phyloP scores from a whole-genome alignment of 2,113 vertebrate species.

The Centrocercus urophasianus region DNA sequence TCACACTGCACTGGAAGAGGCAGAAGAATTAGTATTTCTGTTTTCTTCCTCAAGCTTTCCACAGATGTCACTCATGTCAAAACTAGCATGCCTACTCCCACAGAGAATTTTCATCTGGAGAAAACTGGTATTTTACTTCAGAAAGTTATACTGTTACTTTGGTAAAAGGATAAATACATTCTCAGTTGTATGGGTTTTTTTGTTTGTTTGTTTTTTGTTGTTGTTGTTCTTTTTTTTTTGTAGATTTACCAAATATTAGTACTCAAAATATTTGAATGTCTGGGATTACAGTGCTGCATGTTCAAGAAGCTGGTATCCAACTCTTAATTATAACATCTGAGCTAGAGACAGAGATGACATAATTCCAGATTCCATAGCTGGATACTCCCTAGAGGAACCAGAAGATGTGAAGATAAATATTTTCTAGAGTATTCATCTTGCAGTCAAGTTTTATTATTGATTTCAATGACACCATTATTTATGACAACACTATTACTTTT shows the following conservation, averaged over 20 bases:
- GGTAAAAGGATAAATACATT: neutral
- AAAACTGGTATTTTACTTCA: neutral
- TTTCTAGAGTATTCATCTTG: neutral
- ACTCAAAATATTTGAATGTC: neutral
- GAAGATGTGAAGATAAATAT: neutral
- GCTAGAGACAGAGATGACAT: neutral
- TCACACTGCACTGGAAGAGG: neutral
- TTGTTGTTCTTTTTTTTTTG: neutral
- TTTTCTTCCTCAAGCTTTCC: neutral
- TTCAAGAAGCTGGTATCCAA: neutral
- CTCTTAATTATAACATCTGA: neutral
- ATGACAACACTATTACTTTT: neutral
- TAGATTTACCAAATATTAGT: neutral
- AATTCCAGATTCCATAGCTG: neutral
- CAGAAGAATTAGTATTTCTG: neutral
- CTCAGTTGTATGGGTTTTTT: too few species aligned
- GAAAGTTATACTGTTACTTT: neutral
- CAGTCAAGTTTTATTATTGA: neutral
- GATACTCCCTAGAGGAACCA: neutral
- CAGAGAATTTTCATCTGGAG: neutral
- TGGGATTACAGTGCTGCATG: neutral
- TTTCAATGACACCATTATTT: neutral
- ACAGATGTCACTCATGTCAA: neutral
- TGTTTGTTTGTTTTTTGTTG: too few species aligned
- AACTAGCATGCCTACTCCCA: neutral